phyloP scores from a whole-genome alignment of 2,888 invertebrate species.

The Copidosoma aretas region DNA sequence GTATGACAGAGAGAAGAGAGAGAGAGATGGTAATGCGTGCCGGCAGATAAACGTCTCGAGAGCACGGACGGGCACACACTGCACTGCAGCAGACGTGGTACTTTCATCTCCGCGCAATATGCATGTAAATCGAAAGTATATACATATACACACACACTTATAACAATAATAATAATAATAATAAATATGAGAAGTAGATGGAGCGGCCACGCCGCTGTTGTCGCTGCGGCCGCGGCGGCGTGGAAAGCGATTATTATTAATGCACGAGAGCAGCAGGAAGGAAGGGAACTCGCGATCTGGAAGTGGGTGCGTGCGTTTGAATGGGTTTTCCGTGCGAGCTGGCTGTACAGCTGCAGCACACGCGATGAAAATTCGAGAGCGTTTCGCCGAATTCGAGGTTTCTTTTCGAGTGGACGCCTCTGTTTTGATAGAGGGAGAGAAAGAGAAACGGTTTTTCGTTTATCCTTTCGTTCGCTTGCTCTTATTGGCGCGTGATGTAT shows the following conservation, averaged over 20 bases:
- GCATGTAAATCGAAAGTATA: conserved; percentile 39
- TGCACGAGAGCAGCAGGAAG: conserved; percentile 16
- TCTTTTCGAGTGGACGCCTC: no score
- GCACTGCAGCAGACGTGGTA: neutral
- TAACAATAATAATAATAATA: conserved; percentile 31
- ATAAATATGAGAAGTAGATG: conserved; percentile 39
- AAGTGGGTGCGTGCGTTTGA: neutral
- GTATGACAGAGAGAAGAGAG: neutral
- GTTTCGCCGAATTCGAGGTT: no score
- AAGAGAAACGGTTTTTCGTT: no score
- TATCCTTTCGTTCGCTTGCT: no score
- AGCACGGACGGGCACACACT: neutral
- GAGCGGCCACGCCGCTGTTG: neutral
- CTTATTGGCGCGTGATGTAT: no score
- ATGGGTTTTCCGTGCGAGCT: neutral
- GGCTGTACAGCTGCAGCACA: neutral
- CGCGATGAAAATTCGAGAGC: neutral
- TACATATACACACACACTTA: no score
- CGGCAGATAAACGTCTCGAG: conserved; percentile 26
- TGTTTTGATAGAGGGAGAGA: no score
- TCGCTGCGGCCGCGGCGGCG: conserved; percentile 11
- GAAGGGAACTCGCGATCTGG: neutral
- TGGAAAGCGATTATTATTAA: conserved; percentile 35
- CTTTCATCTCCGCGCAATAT: conserved; percentile 36
- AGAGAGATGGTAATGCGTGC: conserved; percentile 20